Conservation (phyloP, 2,797 vertebrate genomes). For the Eupleurogrammus muticus region DNA sequence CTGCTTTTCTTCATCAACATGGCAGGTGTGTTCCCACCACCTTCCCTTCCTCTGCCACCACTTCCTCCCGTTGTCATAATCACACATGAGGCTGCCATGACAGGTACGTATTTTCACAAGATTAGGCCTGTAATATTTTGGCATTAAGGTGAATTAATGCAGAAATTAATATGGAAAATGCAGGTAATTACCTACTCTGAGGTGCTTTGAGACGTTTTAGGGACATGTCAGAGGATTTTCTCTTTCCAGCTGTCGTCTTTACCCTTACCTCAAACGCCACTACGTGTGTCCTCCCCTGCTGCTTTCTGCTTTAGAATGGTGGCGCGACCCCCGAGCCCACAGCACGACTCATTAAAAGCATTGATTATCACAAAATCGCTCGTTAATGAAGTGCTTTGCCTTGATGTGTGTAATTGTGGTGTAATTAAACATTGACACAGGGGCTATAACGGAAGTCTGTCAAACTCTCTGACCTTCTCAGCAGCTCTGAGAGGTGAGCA, state of each 20-base stretch:
- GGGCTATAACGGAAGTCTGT: conserved; percentile 57
- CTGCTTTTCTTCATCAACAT: conserved; percentile 61
- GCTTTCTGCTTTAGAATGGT: conserved; percentile 38
- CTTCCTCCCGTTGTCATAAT: conserved; percentile 53
- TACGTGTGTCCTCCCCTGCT: conserved; percentile 1
- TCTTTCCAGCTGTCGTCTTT: conserved; percentile 45
- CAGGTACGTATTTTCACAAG: conserved; percentile 80
- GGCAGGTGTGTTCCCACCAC: conserved; percentile 58
- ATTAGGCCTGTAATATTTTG: conserved; percentile 85
- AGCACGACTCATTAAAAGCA: conserved; percentile 40
- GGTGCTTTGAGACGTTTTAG: conserved; percentile 62
- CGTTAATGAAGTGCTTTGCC: conserved; percentile 56
- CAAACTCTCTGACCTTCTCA: conserved; percentile 61
- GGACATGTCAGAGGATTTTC: conserved; percentile 70
- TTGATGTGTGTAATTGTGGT: conserved; percentile 63
- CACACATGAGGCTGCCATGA: conserved; percentile 66
- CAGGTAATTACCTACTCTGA: conserved; percentile 79
- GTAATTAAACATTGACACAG: conserved; percentile 71
- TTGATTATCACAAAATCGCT: conserved; percentile 53
- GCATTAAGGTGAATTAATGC: conserved; percentile 84
- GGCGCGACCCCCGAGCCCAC: conserved; percentile 17
- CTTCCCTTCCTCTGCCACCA: conserved; percentile 9
- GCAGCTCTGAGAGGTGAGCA: conserved; percentile 20
- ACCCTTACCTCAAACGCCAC: conserved; percentile 27
- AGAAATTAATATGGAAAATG: conserved; percentile 77